Percentiles rank a stretch among this genome's conserved stretches.
phyloP scores from a whole-genome alignment of 2,888 invertebrate genomes.

The Rotaria sp. region DNA sequence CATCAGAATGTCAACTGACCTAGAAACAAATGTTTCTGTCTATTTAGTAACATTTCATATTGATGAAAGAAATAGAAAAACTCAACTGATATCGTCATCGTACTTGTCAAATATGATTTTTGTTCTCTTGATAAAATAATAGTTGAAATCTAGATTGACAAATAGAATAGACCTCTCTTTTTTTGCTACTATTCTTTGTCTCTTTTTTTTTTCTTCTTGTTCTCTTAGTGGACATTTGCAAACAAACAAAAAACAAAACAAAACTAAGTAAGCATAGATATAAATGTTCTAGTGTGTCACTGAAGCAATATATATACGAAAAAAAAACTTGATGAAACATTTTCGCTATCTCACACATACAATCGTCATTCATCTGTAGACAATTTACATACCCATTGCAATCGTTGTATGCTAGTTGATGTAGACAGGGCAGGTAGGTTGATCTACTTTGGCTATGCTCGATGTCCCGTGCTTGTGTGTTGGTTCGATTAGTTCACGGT shows the following conservation, averaged over 20 bases:
- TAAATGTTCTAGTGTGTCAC: slow-evolving; percentile 11
- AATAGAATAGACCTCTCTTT: neutral
- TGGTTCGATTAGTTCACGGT: slow-evolving; percentile 26
- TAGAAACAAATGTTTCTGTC: neutral
- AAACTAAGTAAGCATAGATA: neutral
- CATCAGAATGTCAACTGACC: neutral
- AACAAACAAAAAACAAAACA: neutral
- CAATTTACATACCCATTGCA: slow-evolving; percentile 31
- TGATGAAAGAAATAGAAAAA: neutral
- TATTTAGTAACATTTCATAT: neutral
- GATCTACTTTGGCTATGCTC: slow-evolving; percentile 25
- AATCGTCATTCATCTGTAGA: slow-evolving; percentile 4
- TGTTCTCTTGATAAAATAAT: neutral
- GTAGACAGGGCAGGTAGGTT: slow-evolving; percentile 10
- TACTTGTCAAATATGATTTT: neutral
- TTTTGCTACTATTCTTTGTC: neutral
- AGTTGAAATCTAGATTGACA: neutral
- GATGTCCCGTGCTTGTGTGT: neutral
- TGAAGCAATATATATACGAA: neutral
- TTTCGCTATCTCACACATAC: neutral
- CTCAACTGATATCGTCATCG: neutral
- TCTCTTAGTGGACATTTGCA: neutral
- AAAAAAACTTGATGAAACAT: slow-evolving; percentile 10
- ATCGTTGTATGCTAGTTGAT: neutral
- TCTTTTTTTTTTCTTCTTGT: neutral